Percentiles rank a stretch among this genome's conserved stretches.
phyloP scores from a whole-genome alignment of 2,888 invertebrate species.

The Tethea ocularis region DNA sequence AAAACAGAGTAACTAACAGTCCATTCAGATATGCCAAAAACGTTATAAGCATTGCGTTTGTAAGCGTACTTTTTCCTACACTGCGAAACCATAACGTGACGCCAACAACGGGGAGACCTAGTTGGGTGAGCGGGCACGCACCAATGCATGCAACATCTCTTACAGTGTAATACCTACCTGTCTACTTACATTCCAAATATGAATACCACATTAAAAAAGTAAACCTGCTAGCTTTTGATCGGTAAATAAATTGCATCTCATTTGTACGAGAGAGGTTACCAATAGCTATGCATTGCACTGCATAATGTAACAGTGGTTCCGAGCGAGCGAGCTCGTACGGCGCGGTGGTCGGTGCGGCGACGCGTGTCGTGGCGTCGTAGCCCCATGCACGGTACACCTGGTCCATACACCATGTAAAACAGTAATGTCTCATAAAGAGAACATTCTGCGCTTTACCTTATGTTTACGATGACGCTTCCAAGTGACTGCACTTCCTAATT shows the following conservation, averaged over 20 bases:
- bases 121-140: conserved; percentile 51
- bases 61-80: neutral
- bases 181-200: neutral
- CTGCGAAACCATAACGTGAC: neutral
- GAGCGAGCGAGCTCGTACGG: neutral
- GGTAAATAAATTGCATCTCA: neutral
- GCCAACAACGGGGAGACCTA: conserved; percentile 56
- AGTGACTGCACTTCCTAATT: neutral
- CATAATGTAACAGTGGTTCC: conserved; percentile 4
- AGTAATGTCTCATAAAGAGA: neutral
- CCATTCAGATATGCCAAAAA: neutral
- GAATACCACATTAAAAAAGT: no score
- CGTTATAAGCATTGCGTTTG: neutral
- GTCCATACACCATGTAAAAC: neutral
- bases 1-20: neutral
- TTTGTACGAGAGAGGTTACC: neutral
- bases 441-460: neutral
- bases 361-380: neutral
- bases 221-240: no score
- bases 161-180: neutral
- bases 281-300: neutral
- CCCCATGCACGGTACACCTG: neutral
- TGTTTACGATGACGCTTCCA: neutral
- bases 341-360: neutral
- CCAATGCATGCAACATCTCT: conserved; percentile 21